These are phyloP conservation scores for Solenopsis invicta DNA, from an alignment of 1,140 invertebrate genomes.

Conservation along the genomic window DNA sequence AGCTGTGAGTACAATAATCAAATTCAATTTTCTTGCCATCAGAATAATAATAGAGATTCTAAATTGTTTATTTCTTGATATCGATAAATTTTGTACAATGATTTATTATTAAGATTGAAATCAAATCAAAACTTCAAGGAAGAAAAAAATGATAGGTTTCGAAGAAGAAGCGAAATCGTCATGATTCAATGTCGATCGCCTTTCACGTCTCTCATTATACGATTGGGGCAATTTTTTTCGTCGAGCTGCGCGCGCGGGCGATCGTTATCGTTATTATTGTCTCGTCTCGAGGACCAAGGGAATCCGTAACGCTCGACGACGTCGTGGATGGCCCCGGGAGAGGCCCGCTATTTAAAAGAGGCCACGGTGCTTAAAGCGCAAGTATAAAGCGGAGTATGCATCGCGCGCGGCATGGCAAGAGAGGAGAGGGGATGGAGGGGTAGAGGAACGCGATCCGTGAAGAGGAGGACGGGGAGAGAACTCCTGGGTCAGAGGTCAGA, in stretches of 20 bases:
- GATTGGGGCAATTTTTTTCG: slow-evolving; percentile 46
- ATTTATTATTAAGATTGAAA: neutral
- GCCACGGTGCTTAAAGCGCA: slow-evolving; percentile 80
- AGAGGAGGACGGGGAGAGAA: slow-evolving; percentile 79
- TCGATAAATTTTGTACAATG: neutral
- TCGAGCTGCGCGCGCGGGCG: slow-evolving; percentile 27
- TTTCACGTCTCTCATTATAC: slow-evolving; percentile 48
- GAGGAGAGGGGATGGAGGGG: slow-evolving; percentile 45
- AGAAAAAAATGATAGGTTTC: neutral
- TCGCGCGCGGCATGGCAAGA: slow-evolving; percentile 55
- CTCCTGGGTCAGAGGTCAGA: slow-evolving; percentile 83
- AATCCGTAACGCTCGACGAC: slow-evolving; percentile 70
- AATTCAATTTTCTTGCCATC: neutral
- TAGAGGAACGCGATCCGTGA: slow-evolving; percentile 74
- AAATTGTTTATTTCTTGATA: neutral
- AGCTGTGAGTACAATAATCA: neutral
- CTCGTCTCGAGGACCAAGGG: slow-evolving; percentile 55
- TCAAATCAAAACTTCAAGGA: neutral
- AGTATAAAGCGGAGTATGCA: slow-evolving; percentile 79
- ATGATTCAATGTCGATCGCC: slow-evolving; percentile 36
- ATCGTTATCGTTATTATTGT: slow-evolving; percentile 65
- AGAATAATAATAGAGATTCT: slow-evolving; percentile 5
- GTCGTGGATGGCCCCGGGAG: slow-evolving; percentile 48
- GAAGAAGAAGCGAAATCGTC: neutral
- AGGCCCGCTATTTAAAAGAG: slow-evolving; percentile 81